phyloP scores from a whole-genome alignment of 2,113 vertebrate genomes.

The Trichomycterus rosablanca region DNA sequence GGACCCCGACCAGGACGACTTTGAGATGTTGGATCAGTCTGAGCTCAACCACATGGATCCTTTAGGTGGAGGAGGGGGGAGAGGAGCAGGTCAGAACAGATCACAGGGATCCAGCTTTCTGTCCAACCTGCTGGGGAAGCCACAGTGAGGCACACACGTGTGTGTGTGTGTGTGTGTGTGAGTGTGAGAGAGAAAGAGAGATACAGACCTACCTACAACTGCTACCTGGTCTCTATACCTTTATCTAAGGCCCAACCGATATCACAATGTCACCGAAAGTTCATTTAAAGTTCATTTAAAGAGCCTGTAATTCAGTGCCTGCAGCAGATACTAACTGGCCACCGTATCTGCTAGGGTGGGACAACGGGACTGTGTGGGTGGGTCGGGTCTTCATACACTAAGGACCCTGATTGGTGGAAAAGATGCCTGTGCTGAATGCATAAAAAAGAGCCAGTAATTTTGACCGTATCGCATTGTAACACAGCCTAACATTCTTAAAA shows the following conservation, averaged over 20 bases:
- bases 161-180: slow-evolving; percentile 13
- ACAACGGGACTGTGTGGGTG: too few species aligned
- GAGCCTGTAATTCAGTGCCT: too few species aligned
- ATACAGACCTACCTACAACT: slow-evolving; percentile 12
- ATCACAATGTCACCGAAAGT: too few species aligned
- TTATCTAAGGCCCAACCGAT: not conserved
- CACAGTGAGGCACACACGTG: slow-evolving; percentile 53
- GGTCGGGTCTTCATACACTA: too few species aligned
- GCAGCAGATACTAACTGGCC: too few species aligned
- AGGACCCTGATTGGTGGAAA: too few species aligned
- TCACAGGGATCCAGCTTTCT: slow-evolving; percentile 66
- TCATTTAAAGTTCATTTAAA: too few species aligned
- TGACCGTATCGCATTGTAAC: too few species aligned
- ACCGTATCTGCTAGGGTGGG: too few species aligned
- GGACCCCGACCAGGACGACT: slow-evolving; percentile 90
- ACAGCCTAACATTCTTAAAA: too few species aligned
- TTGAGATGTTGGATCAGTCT: slow-evolving; percentile 96
- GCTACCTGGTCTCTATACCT: slow-evolving; percentile 16
- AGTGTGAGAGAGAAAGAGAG: not conserved
- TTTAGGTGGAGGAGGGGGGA: slow-evolving; percentile 60
- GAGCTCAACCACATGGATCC: slow-evolving; percentile 94
- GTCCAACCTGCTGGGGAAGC: slow-evolving; percentile 71
- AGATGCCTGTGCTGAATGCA: too few species aligned
- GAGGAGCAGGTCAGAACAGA: slow-evolving; percentile 35
- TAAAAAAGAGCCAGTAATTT: too few species aligned